phyloP scores from a whole-genome alignment of 2,888 invertebrate genomes.

The Rambutsinella grinnellia region DNA sequence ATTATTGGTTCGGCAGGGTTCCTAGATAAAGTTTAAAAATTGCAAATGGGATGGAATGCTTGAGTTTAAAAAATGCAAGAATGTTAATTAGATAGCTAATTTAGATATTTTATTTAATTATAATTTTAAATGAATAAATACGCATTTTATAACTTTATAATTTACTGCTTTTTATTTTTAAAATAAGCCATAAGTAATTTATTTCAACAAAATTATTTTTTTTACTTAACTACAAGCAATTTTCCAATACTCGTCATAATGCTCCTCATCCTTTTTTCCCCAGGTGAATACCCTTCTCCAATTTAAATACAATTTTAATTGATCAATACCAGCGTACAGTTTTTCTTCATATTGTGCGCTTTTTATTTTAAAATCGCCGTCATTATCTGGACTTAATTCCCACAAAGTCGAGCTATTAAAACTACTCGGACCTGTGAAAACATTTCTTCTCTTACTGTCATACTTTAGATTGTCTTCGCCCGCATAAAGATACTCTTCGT shows the following conservation, averaged over 20 bases:
- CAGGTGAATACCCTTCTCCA: slow-evolving; percentile 15
- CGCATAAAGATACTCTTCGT: slow-evolving; percentile 7
- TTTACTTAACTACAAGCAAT: not conserved
- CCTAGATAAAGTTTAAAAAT: too few species aligned
- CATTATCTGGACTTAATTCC: not conserved
- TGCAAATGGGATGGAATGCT: too few species aligned
- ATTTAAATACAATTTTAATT: not conserved
- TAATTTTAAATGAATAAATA: too few species aligned
- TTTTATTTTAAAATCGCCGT: slow-evolving; percentile 1
- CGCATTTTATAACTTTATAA: too few species aligned
- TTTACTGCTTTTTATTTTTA: too few species aligned
- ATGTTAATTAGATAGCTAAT: too few species aligned
- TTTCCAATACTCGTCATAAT: slow-evolving; percentile 8
- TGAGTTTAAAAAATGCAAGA: too few species aligned
- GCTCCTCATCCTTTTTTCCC: not conserved
- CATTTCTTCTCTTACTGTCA: slow-evolving; percentile 1
- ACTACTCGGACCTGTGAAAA: not conserved
- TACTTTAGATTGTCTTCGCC: not conserved
- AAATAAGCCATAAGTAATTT: too few species aligned
- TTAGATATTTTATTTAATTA: too few species aligned
- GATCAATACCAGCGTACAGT: not conserved
- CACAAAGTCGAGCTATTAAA: not conserved
- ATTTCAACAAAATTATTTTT: too few species aligned
- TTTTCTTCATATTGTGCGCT: not conserved
- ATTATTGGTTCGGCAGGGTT: too few species aligned